These are phyloP conservation scores for Micronycteris hirsuta DNA, from an alignment of 2,113 vertebrate genomes.

Conservation along the genomic window DNA sequence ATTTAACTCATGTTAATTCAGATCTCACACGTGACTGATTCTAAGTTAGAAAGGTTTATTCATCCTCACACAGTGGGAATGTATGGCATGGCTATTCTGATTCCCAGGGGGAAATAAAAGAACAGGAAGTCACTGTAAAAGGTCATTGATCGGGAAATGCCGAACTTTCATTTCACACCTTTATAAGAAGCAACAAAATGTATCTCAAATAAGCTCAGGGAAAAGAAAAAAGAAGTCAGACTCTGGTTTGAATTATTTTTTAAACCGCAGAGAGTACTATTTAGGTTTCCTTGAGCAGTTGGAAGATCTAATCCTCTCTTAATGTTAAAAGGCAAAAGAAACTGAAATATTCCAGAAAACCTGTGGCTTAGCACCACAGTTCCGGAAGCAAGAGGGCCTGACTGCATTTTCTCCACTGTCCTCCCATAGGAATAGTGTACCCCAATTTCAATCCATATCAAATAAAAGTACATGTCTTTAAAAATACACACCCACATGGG, in stretches of 20 bases:
- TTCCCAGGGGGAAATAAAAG: constrained; percentile 14
- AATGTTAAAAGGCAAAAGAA: not conserved
- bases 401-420: not conserved
- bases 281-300: not conserved
- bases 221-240: not conserved
- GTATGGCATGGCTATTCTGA: not conserved
- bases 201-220: not conserved
- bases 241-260: constrained; percentile 17
- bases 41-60: constrained; percentile 45
- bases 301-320: not conserved
- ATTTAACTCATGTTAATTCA: constrained; percentile 27
- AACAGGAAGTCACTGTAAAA: constrained; percentile 23
- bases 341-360: not conserved
- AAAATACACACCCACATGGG: not conserved
- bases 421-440: not conserved
- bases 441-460: not conserved
- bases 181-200: constrained; percentile 28
- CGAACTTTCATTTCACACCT: constrained; percentile 25
- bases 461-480: not conserved
- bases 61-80: constrained; percentile 8
- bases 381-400: not conserved
- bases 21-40: constrained; percentile 34
- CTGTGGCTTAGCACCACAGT: not conserved
- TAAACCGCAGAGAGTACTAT: not conserved
- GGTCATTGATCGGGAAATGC: not conserved